Conservation (phyloP, 2,888 invertebrate species). For the Pristionchus arcanus region DNA sequence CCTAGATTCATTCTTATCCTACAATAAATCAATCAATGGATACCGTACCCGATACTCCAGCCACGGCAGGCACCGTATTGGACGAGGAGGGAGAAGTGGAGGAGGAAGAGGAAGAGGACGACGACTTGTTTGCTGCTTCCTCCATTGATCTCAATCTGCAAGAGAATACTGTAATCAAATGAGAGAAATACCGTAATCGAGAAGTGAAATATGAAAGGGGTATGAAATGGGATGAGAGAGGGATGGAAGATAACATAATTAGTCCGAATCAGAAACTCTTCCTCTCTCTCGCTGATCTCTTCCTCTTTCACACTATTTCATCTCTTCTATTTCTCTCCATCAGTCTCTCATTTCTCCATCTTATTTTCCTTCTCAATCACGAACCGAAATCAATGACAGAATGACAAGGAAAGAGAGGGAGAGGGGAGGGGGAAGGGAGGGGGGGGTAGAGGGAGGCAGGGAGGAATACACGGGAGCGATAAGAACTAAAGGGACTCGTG, state of each 20-base stretch:
- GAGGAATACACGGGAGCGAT: slow-evolving; percentile 35
- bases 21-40: neutral
- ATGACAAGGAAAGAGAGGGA: neutral
- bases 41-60: slow-evolving; percentile 46
- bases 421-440: neutral
- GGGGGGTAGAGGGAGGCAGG: neutral
- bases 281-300: slow-evolving; percentile 34
- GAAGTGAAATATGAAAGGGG: neutral
- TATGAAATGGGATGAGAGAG: neutral
- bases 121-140: slow-evolving; percentile 52
- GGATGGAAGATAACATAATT: slow-evolving; percentile 43
- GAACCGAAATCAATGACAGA: slow-evolving; percentile 47
- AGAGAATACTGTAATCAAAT: neutral
- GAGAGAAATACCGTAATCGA: neutral
- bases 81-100: slow-evolving; percentile 48
- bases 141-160: slow-evolving; percentile 53
- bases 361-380: slow-evolving; percentile 30
- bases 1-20: neutral
- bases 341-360: slow-evolving; percentile 31
- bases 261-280: slow-evolving; percentile 48
- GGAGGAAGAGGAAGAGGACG: slow-evolving; percentile 36
- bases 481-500: slow-evolving; percentile 29
- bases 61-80: slow-evolving; percentile 35
- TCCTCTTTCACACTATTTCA: neutral
- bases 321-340: neutral